Base-by-base conservation (phyloP, 2,113 vertebrate genomes). In the Onychostruthus taczanowskii region DNA sequence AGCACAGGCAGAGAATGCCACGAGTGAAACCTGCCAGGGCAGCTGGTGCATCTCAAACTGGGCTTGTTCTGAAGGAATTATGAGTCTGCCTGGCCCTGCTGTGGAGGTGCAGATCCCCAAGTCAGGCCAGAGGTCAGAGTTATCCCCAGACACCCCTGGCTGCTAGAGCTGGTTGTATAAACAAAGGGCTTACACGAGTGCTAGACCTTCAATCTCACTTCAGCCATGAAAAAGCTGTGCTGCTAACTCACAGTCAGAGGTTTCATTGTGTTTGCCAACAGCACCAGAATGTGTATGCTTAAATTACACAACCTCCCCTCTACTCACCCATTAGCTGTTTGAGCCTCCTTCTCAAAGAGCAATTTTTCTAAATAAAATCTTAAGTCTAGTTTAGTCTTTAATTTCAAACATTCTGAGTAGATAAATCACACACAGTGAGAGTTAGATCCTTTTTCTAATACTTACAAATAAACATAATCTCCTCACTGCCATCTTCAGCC, bases 401-500 rank as follows among this genome's bases (percentile, higher is more conserved):
- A 89, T 78, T 80, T 67, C 46, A 84, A 52, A 43, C 56, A n/a
- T 35, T 67, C 46, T 77, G 35, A 39, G 44, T 9, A 78, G 37
- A 83, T 35, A 81, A 62, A 56, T 53, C 41, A 68, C 30, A 58
- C 33, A 66, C 8, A 0, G 13, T 9, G 11, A 82, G 18, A 94
- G 12, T 41, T 16, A 53, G 35, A 63, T 56, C 2, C 15, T 69
- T 77, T 37, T 75, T 26, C 58, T 35, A 61, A 94, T 97, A 99
- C 99, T 99, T 97, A 99, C 99, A 99, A 97, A 99, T 98, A 96
- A 98, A 98, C 81, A 98, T 76, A 37, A 89, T 91, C 96, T 99
- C 99, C 74, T 99, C 98, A 90, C 90, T 98, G 43, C 97, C 97
- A 94, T 98, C 98, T 94, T 98, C 98, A 79, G 98, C 98, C 99